A percentile compares a stretch with the other conserved stretches of the same genome.
Evolutionary conservation across 2,113 vertebrate genomes (phyloP).

Genomic region (Ptychochromis oligacanthus): DNA sequence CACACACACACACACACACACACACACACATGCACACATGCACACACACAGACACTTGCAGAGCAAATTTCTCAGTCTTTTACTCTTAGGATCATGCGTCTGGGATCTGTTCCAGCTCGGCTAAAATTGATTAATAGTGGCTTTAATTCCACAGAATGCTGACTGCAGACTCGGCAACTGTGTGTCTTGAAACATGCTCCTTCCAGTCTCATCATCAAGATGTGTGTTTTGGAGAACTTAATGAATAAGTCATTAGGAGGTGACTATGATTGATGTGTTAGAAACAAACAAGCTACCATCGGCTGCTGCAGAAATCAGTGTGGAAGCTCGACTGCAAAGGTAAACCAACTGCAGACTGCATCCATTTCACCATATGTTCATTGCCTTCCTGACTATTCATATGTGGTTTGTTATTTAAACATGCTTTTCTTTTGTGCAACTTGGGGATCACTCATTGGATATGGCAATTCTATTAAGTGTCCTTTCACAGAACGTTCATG

Average conservation of each 20-base stretch:
- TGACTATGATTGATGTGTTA: constrained; percentile 76
- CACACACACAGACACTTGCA: background rate
- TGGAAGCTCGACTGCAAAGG: constrained; percentile 48
- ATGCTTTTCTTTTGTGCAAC: background rate
- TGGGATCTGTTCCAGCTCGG: constrained; percentile 72
- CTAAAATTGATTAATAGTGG: constrained; percentile 80
- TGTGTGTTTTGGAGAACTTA: constrained; percentile 76
- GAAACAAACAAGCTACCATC: constrained; percentile 67
- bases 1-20: background rate
- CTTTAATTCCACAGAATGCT: constrained; percentile 78
- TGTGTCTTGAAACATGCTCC: constrained; percentile 68
- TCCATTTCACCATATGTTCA: constrained; percentile 41
- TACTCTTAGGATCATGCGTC: constrained; percentile 56
- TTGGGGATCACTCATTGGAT: background rate
- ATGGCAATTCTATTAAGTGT: background rate
- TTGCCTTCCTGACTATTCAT: constrained; percentile 29
- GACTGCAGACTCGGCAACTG: constrained; percentile 69
- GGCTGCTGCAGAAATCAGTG: constrained; percentile 42
- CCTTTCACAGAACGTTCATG: background rate
- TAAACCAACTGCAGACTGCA: constrained; percentile 32
- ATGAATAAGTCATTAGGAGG: constrained; percentile 83
- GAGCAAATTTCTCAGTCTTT: constrained; percentile 50
- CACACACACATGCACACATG: no score
- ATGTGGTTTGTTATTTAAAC: constrained; percentile 34
- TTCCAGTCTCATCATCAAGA: constrained; percentile 75